Evolutionary conservation across 2,113 vertebrate genomes (phyloP).

Genomic region (Onychostruthus taczanowskii): DNA sequence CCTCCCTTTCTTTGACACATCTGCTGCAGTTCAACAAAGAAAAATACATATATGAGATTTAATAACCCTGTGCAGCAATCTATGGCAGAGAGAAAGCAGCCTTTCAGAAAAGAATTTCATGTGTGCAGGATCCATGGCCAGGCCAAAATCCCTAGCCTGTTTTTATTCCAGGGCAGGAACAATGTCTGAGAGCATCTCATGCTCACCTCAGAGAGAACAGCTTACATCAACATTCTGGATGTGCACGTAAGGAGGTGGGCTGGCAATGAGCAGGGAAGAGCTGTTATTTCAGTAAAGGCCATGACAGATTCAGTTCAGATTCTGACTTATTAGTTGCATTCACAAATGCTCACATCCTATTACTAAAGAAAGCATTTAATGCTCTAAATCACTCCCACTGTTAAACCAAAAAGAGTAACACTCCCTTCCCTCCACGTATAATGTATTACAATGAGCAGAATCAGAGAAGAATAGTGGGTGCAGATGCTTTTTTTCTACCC

Average conservation of each 20-base stretch:
- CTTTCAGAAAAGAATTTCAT: background rate
- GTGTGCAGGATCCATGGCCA: background rate
- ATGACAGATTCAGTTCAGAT: background rate
- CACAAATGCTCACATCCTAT: background rate
- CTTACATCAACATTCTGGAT: background rate
- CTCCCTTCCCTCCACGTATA: background rate
- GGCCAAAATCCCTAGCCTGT: background rate
- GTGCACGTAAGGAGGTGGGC: background rate
- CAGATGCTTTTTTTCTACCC: background rate
- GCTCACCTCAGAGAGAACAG: background rate
- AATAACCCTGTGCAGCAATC: background rate
- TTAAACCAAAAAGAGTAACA: background rate
- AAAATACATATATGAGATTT: background rate
- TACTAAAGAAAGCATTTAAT: background rate
- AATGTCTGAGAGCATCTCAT: accelerated
- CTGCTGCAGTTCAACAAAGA: background rate
- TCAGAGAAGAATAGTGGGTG: background rate
- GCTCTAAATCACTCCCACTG: background rate
- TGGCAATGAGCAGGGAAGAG: background rate
- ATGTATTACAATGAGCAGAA: background rate
- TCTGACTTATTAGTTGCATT: background rate
- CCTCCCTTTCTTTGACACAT: background rate
- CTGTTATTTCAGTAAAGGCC: background rate
- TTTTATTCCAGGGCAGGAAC: background rate
- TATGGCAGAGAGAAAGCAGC: background rate